Conservation (phyloP, 30 jellyfish, hydroid and myxozoan species). For the Aurelia coerulea region DNA sequence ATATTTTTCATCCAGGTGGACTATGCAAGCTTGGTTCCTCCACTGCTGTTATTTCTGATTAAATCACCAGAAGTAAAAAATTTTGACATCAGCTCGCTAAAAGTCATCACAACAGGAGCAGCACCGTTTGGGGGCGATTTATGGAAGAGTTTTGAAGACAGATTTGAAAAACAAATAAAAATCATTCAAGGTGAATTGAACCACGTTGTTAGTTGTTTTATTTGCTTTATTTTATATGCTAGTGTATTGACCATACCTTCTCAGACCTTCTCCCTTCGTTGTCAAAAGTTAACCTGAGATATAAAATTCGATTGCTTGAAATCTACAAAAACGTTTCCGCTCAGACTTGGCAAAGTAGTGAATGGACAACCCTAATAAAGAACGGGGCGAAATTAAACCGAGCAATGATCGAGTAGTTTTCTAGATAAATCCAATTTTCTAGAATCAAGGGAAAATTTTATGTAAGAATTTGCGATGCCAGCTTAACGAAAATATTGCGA, state of each 20-base stretch:
- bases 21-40: constrained; percentile 78
- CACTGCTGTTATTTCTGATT: constrained; percentile 77
- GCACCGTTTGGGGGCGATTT: constrained; percentile 88
- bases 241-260: neutral
- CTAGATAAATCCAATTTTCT: too few species aligned
- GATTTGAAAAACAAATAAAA: constrained; percentile 23
- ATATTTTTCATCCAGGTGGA: constrained; percentile 36
- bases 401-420: too few species aligned
- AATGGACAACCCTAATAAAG: too few species aligned
- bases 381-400: too few species aligned
- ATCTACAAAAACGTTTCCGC: too few species aligned
- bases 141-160: constrained; percentile 32
- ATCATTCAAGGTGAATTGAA: constrained; percentile 61
- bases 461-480: too few species aligned
- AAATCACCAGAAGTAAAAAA: constrained; percentile 74
- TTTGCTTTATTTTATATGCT: neutral
- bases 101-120: constrained; percentile 75
- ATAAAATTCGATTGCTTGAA: too few species aligned
- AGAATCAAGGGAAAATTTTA: too few species aligned
- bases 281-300: too few species aligned
- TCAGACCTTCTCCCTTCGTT: too few species aligned
- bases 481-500: too few species aligned
- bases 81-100: constrained; percentile 70
- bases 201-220: neutral
- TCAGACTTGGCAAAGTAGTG: too few species aligned